Conservation (phyloP, 2,888 invertebrate genomes). For the Drosophila histrio region DNA sequence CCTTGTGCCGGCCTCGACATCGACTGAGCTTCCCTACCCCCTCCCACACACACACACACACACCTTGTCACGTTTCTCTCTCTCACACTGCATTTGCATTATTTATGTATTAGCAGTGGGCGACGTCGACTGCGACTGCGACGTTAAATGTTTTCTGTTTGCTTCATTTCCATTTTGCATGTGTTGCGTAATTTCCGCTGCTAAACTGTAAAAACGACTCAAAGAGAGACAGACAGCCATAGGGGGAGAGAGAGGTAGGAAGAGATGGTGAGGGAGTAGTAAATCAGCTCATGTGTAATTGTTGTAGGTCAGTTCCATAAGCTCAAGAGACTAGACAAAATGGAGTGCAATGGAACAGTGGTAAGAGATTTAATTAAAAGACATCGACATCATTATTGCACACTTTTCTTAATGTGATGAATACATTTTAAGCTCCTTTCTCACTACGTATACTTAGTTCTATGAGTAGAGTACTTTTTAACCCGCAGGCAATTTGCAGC, state of each 20-base stretch:
- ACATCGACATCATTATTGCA: too few relatives aligned
- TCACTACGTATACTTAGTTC: too few relatives aligned
- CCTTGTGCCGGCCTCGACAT: conserved; percentile 50
- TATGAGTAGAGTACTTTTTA: neutral
- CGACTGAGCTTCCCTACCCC: conserved; percentile 5
- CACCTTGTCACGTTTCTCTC: conserved; percentile 18
- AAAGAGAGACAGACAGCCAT: neutral
- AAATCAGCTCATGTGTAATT: conserved; percentile 28
- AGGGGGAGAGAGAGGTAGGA: neutral
- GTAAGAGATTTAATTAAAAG: neutral
- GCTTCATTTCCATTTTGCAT: conserved; percentile 69
- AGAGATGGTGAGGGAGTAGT: conserved; percentile 43
- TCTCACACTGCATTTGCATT: conserved; percentile 67
- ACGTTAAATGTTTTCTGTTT: conserved; percentile 35
- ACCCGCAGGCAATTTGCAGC: neutral
- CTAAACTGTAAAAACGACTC: conserved; percentile 34
- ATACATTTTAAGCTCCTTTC: conserved; percentile 1
- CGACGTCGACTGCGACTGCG: conserved; percentile 36
- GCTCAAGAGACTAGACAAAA: conserved; percentile 21
- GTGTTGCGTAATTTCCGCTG: conserved; percentile 75
- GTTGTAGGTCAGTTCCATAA: conserved; percentile 56
- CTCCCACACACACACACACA: neutral
- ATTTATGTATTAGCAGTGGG: conserved; percentile 65
- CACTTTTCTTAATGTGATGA: neutral
- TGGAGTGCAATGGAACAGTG: conserved; percentile 16